Conservation (phyloP, 2,888 invertebrate genomes). For the Adelphocoris suturalis region DNA sequence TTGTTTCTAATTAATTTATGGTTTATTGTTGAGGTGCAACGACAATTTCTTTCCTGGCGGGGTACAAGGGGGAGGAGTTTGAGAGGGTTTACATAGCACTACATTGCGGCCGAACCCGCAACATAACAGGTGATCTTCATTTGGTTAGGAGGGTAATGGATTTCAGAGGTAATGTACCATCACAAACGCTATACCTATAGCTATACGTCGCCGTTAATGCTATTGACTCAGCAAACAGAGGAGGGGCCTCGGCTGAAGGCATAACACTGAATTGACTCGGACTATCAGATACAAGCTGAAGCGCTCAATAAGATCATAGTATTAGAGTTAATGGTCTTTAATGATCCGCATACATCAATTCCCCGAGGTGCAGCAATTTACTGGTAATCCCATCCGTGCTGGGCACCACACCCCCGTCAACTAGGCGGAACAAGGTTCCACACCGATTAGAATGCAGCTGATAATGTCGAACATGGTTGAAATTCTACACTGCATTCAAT, state of each 20-base stretch:
- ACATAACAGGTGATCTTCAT: not conserved
- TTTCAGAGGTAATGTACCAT: slow-evolving; percentile 20
- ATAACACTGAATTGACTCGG: slow-evolving; percentile 33
- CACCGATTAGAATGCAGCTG: too few relatives aligned
- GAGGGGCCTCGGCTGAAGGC: not conserved
- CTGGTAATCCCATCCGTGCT: slow-evolving; percentile 9
- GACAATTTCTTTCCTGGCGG: too few relatives aligned
- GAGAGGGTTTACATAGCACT: too few relatives aligned
- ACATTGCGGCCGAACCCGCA: not conserved
- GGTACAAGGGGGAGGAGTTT: too few relatives aligned
- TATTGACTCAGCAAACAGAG: slow-evolving; percentile 61
- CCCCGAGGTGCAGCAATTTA: slow-evolving; percentile 57
- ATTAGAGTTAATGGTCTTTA: slow-evolving; percentile 68
- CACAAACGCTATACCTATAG: slow-evolving; percentile 24
- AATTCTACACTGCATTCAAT: too few relatives aligned
- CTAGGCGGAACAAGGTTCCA: too few relatives aligned
- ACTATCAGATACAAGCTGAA: slow-evolving; percentile 41
- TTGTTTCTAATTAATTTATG: too few relatives aligned
- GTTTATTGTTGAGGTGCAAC: too few relatives aligned
- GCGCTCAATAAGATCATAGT: slow-evolving; percentile 64
- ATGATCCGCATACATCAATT: slow-evolving; percentile 65
- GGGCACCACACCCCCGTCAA: not conserved
- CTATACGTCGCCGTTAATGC: slow-evolving; percentile 33
- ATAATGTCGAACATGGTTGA: too few relatives aligned
- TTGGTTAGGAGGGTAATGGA: not conserved